phyloP scores from a whole-genome alignment of 2,888 invertebrate species.

The Gibbula magus region DNA sequence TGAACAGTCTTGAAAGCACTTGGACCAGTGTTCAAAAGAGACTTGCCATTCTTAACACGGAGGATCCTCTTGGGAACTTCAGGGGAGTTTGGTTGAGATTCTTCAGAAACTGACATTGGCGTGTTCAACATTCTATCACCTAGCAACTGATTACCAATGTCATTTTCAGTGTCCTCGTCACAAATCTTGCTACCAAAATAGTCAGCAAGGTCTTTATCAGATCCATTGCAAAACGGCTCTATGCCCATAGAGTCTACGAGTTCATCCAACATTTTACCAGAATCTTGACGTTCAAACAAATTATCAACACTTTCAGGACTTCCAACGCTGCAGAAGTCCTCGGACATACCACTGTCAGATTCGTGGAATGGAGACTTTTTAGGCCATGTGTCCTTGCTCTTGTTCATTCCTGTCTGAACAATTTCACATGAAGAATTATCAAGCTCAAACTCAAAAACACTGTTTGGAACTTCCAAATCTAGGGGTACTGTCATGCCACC shows the following conservation, averaged over 20 bases:
- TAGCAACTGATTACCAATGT: not conserved
- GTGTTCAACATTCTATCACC: not conserved
- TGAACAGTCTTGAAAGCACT: not conserved
- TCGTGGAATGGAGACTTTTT: constrained; percentile 62
- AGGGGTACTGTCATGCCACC: not conserved
- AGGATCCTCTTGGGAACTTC: not conserved
- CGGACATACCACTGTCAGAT: constrained; percentile 64
- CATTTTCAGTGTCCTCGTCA: not conserved
- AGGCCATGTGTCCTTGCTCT: constrained; percentile 19
- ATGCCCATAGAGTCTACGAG: constrained; percentile 22
- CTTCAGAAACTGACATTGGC: not conserved
- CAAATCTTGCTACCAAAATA: not conserved
- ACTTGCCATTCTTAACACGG: not conserved
- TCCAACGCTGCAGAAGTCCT: constrained; percentile 25
- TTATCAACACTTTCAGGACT: constrained; percentile 25
- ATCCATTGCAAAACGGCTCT: constrained; percentile 22
- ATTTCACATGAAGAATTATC: not conserved
- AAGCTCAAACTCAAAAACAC: constrained; percentile 2
- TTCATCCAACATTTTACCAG: constrained; percentile 25
- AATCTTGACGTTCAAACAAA: not conserved
- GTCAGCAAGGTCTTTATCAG: not conserved
- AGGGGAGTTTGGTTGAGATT: not conserved
- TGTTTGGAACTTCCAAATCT: not conserved
- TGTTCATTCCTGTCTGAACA: constrained; percentile 23
- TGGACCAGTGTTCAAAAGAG: not conserved